These are phyloP conservation scores for Rhinoraja longicauda DNA, from an alignment of 2,797 vertebrate genomes.

Conservation along the genomic window DNA sequence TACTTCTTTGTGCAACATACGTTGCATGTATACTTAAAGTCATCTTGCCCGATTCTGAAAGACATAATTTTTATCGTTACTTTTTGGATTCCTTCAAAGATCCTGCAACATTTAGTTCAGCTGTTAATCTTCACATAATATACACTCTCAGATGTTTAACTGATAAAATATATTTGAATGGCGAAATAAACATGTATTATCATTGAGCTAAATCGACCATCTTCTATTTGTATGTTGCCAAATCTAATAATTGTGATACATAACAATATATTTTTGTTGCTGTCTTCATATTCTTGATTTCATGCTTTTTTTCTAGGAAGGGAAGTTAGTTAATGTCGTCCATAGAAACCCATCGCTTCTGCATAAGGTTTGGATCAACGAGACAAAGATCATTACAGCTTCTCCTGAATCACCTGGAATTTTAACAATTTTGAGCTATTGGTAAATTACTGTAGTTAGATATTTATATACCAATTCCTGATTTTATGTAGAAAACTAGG, in stretches of 20 bases:
- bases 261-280: background rate
- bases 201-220: background rate
- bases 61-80: background rate
- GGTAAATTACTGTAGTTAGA: conserved; percentile 13
- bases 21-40: background rate
- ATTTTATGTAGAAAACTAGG: background rate
- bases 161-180: background rate
- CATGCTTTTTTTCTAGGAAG: background rate
- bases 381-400: conserved; percentile 36
- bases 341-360: conserved; percentile 39
- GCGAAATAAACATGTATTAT: background rate
- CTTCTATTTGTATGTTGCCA: background rate
- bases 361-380: conserved; percentile 35
- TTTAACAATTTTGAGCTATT: conserved; percentile 38
- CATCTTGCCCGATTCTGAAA: background rate
- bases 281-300: background rate
- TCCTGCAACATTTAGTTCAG: background rate
- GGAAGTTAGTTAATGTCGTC: conserved; percentile 4
- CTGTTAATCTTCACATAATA: background rate
- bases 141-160: background rate
- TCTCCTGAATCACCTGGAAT: conserved; percentile 37
- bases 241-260: background rate
- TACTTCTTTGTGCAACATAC: background rate
- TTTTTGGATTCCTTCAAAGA: background rate
- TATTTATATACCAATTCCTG: background rate